Evolutionary conservation across 2,888 invertebrate species (phyloP).

Genomic region (Drosophila tanythrix): DNA sequence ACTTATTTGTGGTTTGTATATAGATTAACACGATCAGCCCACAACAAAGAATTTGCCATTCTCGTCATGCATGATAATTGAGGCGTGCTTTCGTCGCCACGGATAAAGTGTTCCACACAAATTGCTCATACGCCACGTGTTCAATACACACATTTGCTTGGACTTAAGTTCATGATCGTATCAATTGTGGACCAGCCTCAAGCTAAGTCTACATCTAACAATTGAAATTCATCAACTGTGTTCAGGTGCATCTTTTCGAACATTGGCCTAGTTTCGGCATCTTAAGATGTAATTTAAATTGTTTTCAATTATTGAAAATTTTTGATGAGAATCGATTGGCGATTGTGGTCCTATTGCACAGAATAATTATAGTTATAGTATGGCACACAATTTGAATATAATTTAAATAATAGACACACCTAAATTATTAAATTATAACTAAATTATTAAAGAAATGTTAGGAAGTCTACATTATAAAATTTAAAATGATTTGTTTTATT

Average conservation of each 20-base stretch:
- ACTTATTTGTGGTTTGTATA: not conserved
- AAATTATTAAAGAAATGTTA: not conserved
- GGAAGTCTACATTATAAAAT: too few relatives aligned
- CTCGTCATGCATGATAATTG: not conserved
- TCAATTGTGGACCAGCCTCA: constrained; percentile 52
- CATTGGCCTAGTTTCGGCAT: constrained; percentile 30
- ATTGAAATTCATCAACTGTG: constrained; percentile 31
- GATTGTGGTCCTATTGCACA: not conserved
- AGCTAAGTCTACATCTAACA: constrained; percentile 27
- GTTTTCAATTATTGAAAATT: constrained; percentile 29
- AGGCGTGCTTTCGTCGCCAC: not conserved
- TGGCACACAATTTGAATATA: not conserved
- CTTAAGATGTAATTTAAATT: constrained; percentile 24
- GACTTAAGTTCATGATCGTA: constrained; percentile 73
- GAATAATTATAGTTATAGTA: not conserved
- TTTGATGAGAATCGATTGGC: not conserved
- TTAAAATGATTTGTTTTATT: not conserved
- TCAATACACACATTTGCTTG: constrained; percentile 7
- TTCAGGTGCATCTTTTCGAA: constrained; percentile 55
- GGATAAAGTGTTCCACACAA: not conserved
- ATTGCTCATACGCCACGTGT: constrained; percentile 52
- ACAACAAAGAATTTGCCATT: not conserved
- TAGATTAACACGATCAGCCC: not conserved
- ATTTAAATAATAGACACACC: not conserved
- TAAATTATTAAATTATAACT: not conserved